Percentiles rank a stretch among this genome's conserved stretches.
Evolutionary conservation across 2,113 vertebrate species (phyloP).

Genomic region (Ceyx margarethae): DNA sequence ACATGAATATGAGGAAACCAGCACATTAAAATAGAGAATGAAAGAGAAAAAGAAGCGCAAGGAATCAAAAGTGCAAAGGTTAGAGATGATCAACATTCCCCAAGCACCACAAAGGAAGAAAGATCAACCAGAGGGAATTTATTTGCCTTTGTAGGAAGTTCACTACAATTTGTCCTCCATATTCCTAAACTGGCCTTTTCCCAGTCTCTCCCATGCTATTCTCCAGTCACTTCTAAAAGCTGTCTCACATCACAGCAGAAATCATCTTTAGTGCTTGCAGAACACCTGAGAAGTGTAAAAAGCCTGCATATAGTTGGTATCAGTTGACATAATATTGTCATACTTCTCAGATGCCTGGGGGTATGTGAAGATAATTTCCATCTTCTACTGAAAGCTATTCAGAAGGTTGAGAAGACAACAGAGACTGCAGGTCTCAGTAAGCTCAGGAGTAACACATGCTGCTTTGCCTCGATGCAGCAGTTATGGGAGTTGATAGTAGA

Average conservation of each 20-base stretch:
- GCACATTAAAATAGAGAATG: background rate
- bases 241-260: background rate
- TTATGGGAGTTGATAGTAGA: background rate
- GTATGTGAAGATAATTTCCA: background rate
- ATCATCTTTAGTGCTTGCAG: background rate
- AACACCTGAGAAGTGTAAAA: background rate
- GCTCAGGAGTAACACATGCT: background rate
- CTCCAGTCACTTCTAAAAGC: background rate
- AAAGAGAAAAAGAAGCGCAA: background rate
- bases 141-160: background rate
- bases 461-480: background rate
- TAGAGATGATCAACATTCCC: background rate
- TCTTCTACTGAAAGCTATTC: constrained; percentile 1
- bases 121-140: background rate
- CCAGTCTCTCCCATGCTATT: background rate
- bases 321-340: background rate
- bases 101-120: background rate
- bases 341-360: background rate
- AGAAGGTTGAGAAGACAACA: background rate
- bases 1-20: constrained; percentile 9
- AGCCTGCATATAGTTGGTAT: background rate
- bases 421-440: background rate
- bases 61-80: background rate
- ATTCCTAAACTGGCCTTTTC: background rate
- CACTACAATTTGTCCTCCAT: background rate